These are phyloP conservation scores for Phlogophora meticulosa DNA, from an alignment of 2,888 invertebrate genomes.

Conservation along the genomic window DNA sequence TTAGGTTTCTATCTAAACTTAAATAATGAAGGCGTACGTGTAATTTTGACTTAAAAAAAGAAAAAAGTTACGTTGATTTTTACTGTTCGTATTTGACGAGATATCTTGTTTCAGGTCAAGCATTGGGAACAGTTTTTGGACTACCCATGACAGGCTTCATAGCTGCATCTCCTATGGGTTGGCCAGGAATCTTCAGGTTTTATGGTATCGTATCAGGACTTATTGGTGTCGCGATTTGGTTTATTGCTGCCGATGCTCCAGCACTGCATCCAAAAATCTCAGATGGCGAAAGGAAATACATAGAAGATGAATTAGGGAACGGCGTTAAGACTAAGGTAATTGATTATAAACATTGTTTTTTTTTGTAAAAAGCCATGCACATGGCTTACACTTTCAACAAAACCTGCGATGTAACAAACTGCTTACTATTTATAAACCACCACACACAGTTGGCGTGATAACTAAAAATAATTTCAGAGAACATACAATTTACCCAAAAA, in stretches of 20 bases:
- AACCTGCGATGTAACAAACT: constrained; percentile 5
- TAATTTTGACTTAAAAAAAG: too few species aligned
- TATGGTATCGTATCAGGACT: constrained; percentile 92
- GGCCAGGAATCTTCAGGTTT: constrained; percentile 95
- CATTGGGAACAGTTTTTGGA: constrained; percentile 94
- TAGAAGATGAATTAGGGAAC: constrained; percentile 92
- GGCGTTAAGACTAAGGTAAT: constrained; percentile 73
- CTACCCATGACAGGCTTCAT: constrained; percentile 94
- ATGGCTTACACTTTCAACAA: neutral
- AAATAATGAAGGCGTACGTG: too few species aligned
- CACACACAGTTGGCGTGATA: neutral
- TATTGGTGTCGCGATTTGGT: constrained; percentile 90
- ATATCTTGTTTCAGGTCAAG: constrained; percentile 69
- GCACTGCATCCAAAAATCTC: constrained; percentile 92
- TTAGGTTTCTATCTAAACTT: neutral
- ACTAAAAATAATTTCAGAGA: constrained; percentile 3
- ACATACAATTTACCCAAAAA: neutral
- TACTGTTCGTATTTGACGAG: too few species aligned
- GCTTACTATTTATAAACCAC: constrained; percentile 66
- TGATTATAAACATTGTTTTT: neutral
- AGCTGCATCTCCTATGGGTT: constrained; percentile 93
- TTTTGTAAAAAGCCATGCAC: neutral
- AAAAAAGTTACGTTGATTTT: too few species aligned
- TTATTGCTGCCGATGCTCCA: constrained; percentile 93
- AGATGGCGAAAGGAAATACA: constrained; percentile 92